A percentile compares a stretch with the other conserved stretches of the same genome.
phyloP scores from a whole-genome alignment of 2,888 invertebrate species.

The Protonemura montana region DNA sequence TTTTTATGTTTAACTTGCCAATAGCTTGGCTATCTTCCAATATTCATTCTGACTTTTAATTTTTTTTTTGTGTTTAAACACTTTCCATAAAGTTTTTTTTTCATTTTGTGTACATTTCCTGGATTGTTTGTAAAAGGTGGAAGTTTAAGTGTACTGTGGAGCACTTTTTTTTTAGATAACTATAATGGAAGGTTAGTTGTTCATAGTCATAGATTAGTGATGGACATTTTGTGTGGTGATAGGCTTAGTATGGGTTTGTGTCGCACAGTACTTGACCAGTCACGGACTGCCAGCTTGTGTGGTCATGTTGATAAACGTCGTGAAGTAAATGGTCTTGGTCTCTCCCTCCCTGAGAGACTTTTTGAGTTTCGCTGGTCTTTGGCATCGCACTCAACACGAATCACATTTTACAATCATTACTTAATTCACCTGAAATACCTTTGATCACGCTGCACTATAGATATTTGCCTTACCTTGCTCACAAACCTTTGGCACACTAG shows the following conservation, averaged over 20 bases:
- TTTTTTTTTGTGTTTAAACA: neutral
- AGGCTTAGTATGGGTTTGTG: neutral
- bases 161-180: neutral
- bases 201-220: neutral
- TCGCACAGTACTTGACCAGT: neutral
- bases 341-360: constrained; percentile 19
- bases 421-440: constrained; percentile 32
- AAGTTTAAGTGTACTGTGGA: neutral
- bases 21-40: neutral
- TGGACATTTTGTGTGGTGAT: neutral
- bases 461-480: neutral
- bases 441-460: neutral
- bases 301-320: neutral
- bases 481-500: neutral
- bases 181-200: neutral
- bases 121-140: neutral
- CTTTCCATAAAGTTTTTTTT: neutral
- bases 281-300: neutral
- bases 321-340: constrained; percentile 22
- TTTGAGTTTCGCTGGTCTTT: neutral
- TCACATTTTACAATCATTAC: constrained; percentile 24
- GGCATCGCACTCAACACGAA: neutral
- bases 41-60: neutral
- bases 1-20: neutral
- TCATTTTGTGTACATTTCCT: neutral